Base-by-base conservation (phyloP, 2,797 vertebrate genomes). In the Phoebastria nigripes region DNA sequence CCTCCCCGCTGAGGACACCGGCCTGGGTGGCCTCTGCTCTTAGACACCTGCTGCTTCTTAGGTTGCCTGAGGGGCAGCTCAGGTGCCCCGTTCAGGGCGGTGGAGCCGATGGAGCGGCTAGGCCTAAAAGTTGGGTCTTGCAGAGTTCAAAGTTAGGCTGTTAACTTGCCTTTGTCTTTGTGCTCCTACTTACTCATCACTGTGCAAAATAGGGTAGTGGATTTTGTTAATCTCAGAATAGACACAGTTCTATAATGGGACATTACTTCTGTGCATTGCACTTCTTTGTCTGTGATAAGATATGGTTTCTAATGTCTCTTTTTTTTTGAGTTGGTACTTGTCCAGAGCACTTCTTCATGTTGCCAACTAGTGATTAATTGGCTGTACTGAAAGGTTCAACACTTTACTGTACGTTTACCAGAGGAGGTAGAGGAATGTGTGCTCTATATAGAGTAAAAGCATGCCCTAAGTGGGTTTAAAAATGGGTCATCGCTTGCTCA, bases 361-460 rank as follows among this genome's bases (percentile, higher is more conserved):
- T 95, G 94, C 97, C 97, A 97, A 10, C 95, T 96, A 74, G 89
- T 97, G 96, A 97, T 97, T 97, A 97, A 97, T 94, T 90, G 44
- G 94, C 93, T 85, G 88, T 90, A 93, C 76, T 96, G 96, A 95
- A 94, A 95, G 85, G 91, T 95, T 97, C 96, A 96, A 94, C 94
- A 87, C 94, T 96, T 95, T 86, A 82, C 73, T 90, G 65, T 92
- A 90, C 3, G 4, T 83, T 94, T 95, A 96, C 73, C 95, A 97
- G 95, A 97, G 72, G 87, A 95, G 84, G 44, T 67, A 82, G 49
- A 93, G 87, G 87, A 94, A 96, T 93, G 56, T 47, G 65, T 90
- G 74, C 80, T 95, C 86, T 92, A 69, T 89, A 71, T 55, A 71
- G 58, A 92, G 72, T 78, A 91, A 89, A 93, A 93, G 80, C 69